phyloP scores from a whole-genome alignment of 2,113 vertebrate genomes.

The Trematocara marginatum region DNA sequence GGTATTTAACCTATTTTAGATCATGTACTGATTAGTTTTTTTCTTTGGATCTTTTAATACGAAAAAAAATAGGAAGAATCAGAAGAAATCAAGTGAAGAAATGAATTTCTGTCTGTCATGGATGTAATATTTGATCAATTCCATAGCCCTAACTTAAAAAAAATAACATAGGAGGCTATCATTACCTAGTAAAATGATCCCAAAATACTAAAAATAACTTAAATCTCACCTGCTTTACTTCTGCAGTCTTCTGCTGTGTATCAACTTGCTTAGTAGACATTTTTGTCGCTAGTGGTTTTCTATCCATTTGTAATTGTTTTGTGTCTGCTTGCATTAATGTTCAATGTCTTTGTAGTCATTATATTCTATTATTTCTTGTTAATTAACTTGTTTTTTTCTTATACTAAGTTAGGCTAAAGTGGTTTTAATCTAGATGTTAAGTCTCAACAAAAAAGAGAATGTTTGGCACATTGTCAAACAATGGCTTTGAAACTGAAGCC shows the following conservation, averaged over 20 bases:
- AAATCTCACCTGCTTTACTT: not conserved
- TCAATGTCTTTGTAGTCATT: fast-evolving
- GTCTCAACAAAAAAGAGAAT: not conserved
- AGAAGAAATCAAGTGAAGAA: not conserved
- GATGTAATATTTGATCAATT: not conserved
- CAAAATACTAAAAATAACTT: not conserved
- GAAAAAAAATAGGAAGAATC: not conserved
- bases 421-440: fast-evolving
- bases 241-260: not conserved
- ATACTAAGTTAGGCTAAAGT: fast-evolving
- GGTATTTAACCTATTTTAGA: not conserved
- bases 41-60: not conserved
- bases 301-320: not conserved
- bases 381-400: not conserved
- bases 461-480: not conserved
- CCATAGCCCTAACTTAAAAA: not conserved
- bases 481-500: not conserved
- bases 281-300: not conserved
- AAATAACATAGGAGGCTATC: not conserved
- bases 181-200: not conserved
- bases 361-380: not conserved
- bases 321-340: not conserved
- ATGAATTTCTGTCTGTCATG: not conserved
- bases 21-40: fast-evolving
- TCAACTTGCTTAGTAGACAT: not conserved